A percentile compares a stretch with the other conserved stretches of the same genome.
Evolutionary conservation across 2,888 invertebrate species (phyloP).

Genomic region (Cremastinae sp.): DNA sequence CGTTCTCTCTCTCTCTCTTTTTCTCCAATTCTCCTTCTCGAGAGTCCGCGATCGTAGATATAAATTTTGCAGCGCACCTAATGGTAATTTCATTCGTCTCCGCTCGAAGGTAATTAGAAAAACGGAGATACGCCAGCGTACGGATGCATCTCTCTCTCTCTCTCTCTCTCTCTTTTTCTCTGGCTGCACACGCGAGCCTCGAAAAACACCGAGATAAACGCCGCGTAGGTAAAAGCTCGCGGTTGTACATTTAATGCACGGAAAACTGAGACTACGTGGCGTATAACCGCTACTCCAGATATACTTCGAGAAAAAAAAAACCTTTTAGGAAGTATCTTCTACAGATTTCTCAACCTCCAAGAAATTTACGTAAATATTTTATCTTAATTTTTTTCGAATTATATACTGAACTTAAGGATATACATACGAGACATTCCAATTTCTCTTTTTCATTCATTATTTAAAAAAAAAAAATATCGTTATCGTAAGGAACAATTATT

Average conservation of each 20-base stretch:
- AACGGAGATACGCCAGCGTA: conserved; percentile 38
- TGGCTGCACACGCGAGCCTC: not conserved
- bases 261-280: not conserved
- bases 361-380: conserved; percentile 58
- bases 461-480: no score
- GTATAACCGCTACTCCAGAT: no score
- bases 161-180: not conserved
- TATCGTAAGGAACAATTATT: no score
- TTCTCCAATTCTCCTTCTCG: conserved; percentile 7
- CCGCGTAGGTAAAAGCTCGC: conserved; percentile 1
- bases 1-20: conserved; percentile 20
- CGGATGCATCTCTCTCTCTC: conserved; percentile 9
- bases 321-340: conserved; percentile 26
- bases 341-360: conserved; percentile 36
- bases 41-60: conserved; percentile 59
- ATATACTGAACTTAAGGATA: no score
- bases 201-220: not conserved
- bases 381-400: no score
- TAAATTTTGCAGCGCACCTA: conserved; percentile 60
- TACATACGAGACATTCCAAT: no score
- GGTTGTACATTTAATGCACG: not conserved
- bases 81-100: conserved; percentile 65
- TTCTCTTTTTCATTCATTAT: no score
- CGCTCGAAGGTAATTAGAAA: conserved; percentile 63
- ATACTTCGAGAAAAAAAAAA: no score